phyloP scores from a whole-genome alignment of 2,888 invertebrate species.

The Sicus ferrugineus region DNA sequence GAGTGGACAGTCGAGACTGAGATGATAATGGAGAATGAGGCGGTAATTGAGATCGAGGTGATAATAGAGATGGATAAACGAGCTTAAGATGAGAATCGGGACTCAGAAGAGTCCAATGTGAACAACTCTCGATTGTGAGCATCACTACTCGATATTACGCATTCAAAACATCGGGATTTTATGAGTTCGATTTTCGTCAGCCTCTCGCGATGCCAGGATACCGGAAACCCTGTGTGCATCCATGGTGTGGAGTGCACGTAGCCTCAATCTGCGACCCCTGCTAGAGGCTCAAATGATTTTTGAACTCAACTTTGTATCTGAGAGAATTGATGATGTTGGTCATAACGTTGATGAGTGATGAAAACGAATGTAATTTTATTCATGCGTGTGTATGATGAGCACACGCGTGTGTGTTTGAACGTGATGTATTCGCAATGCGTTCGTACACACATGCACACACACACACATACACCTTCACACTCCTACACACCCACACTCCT shows the following conservation, averaged over 20 bases:
- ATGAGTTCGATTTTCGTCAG: too few relatives aligned
- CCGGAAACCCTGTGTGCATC: too few relatives aligned
- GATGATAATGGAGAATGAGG: too few relatives aligned
- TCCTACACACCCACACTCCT: neutral
- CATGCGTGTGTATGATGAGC: neutral
- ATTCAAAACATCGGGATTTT: too few relatives aligned
- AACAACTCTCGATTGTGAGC: too few relatives aligned
- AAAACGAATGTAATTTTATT: neutral
- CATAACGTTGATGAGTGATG: neutral
- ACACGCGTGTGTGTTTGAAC: neutral
- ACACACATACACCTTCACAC: neutral
- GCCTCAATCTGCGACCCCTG: neutral
- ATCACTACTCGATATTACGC: too few relatives aligned
- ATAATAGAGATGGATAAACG: too few relatives aligned
- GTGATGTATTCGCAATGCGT: neutral
- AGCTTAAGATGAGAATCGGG: too few relatives aligned
- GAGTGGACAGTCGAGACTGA: too few relatives aligned
- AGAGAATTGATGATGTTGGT: constrained; percentile 5
- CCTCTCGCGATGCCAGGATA: too few relatives aligned
- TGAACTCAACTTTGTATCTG: constrained; percentile 17
- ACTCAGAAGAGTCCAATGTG: too few relatives aligned
- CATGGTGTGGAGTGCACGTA: neutral
- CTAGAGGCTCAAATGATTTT: constrained; percentile 10
- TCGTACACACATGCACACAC: neutral
- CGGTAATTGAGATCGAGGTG: too few relatives aligned